Percentiles rank a stretch among this genome's conserved stretches.
Conservation (phyloP, 1,140 invertebrate genomes). For the Drosophila sp. region DNA sequence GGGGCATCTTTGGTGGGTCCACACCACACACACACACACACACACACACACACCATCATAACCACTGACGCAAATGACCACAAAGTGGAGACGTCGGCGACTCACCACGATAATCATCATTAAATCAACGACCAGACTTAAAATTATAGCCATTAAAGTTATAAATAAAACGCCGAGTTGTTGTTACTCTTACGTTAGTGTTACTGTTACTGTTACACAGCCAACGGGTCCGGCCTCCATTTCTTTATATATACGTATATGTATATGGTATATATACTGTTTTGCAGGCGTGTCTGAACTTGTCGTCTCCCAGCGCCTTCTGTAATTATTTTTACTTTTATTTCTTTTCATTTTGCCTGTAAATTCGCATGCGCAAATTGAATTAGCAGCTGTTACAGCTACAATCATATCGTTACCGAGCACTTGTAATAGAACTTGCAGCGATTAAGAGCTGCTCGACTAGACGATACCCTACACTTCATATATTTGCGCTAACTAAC, state of each 20-base stretch:
- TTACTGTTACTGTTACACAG: background rate
- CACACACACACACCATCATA: background rate
- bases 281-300: conserved; percentile 53
- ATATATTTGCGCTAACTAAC: too few relatives aligned
- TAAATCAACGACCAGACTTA: conserved; percentile 74
- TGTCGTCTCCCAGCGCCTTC: conserved; percentile 25
- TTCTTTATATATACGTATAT: background rate
- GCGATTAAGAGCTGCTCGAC: background rate
- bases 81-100: conserved; percentile 26
- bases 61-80: conserved; percentile 69
- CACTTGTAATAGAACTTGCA: too few relatives aligned
- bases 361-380: conserved; percentile 57
- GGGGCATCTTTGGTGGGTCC: conserved; percentile 13
- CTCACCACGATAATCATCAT: conserved; percentile 73
- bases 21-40: background rate
- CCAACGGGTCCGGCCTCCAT: conserved; percentile 13
- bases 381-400: conserved; percentile 48
- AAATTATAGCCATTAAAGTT: conserved; percentile 81
- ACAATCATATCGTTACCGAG: conserved; percentile 19
- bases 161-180: conserved; percentile 71
- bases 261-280: too few relatives aligned
- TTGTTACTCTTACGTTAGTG: background rate
- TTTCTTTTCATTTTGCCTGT: conserved; percentile 52
- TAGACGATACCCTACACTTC: too few relatives aligned
- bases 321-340: conserved; percentile 78